Conservation (phyloP, 2,797 vertebrate genomes). For the Adrianichthys oophorus region DNA sequence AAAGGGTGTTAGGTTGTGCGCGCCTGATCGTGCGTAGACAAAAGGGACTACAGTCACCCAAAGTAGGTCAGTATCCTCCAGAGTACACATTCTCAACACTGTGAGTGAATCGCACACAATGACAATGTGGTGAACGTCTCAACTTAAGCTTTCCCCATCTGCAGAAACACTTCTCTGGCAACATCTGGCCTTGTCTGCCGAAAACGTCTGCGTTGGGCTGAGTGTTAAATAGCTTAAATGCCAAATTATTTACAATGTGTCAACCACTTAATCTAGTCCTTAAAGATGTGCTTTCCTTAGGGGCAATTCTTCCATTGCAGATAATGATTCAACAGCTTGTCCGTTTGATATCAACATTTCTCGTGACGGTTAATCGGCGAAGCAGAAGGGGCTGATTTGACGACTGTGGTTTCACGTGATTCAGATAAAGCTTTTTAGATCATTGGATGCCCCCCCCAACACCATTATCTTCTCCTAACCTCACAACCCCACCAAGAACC, state of each 20-base stretch:
- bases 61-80: constrained; percentile 70
- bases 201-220: constrained; percentile 18
- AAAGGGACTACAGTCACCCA: constrained; percentile 50
- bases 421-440: constrained; percentile 21
- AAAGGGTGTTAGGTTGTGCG: constrained; percentile 17
- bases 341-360: constrained; percentile 14
- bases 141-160: constrained; percentile 45
- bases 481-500: neutral
- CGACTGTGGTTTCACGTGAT: constrained; percentile 9
- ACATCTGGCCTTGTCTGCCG: constrained; percentile 58
- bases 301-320: neutral
- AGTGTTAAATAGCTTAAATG: constrained; percentile 41
- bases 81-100: constrained; percentile 49
- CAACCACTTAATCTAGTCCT: constrained; percentile 26
- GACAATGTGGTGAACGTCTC: constrained; percentile 50
- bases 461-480: too few relatives aligned
- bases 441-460: constrained; percentile 9
- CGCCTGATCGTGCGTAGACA: constrained; percentile 36
- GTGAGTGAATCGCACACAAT: constrained; percentile 50
- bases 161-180: constrained; percentile 43
- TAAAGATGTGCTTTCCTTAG: constrained; percentile 2
- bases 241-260: constrained; percentile 46
- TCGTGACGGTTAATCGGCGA: constrained; percentile 10
- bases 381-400: constrained; percentile 33
- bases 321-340: constrained; percentile 11